Evolutionary conservation across 2,888 invertebrate genomes (phyloP).

Genomic region (Exocentrus adspersus): DNA sequence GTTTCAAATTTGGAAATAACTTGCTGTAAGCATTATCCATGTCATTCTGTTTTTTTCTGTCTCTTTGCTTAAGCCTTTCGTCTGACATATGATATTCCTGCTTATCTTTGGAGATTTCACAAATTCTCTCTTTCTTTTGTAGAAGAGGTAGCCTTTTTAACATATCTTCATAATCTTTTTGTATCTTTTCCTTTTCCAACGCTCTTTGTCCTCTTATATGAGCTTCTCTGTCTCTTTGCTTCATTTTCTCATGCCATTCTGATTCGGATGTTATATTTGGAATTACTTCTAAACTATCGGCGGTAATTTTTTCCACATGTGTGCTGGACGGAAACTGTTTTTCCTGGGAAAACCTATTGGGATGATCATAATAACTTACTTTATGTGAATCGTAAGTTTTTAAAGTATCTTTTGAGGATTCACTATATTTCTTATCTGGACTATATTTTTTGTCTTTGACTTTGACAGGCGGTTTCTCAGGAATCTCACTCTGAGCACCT

Average conservation of each 20-base stretch:
- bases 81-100: conserved; percentile 62
- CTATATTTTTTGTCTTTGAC: conserved; percentile 35
- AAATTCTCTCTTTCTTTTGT: conserved; percentile 59
- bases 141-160: conserved; percentile 63
- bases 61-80: conserved; percentile 62
- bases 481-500: conserved; percentile 39
- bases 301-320: conserved; percentile 57
- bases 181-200: conserved; percentile 65
- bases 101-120: conserved; percentile 54
- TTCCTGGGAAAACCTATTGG: conserved; percentile 59
- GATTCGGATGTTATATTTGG: conserved; percentile 50
- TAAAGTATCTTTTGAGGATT: conserved; percentile 2
- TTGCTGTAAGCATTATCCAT: conserved; percentile 67
- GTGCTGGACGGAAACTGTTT: conserved; percentile 54
- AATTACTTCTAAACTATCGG: conserved; percentile 51
- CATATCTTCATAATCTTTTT: conserved; percentile 65
- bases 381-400: conserved; percentile 35
- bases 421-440: background rate
- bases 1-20: conserved; percentile 52
- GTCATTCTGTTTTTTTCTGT: conserved; percentile 63
- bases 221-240: conserved; percentile 56
- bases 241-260: conserved; percentile 51
- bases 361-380: conserved; percentile 65
- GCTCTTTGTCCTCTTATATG: conserved; percentile 64
- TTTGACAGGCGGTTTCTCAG: conserved; percentile 47